These are phyloP conservation scores for Ernsta delagoae DNA, from an alignment of 2,888 invertebrate species.

Conservation along the genomic window DNA sequence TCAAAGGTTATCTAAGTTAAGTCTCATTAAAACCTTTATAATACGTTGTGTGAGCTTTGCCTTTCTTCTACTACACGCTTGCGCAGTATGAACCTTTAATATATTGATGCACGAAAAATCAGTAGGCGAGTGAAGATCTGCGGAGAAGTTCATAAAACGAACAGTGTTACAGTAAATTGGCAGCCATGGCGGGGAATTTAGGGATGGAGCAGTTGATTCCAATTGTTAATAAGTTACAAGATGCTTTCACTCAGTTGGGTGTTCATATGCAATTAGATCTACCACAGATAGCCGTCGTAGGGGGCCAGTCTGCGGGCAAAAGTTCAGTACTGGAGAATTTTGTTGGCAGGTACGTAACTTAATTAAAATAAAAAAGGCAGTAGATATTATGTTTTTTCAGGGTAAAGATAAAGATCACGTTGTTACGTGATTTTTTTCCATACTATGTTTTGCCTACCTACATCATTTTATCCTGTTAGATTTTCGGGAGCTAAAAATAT, in stretches of 20 bases:
- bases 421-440: too few species aligned
- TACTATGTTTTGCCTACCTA: too few species aligned
- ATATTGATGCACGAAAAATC: constrained; percentile 82
- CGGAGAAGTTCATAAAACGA: constrained; percentile 77
- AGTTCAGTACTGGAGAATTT: constrained; percentile 99
- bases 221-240: constrained; percentile 99
- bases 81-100: constrained; percentile 61
- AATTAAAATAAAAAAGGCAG: constrained; percentile 1
- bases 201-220: constrained; percentile 99
- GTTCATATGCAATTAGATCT: constrained; percentile 99
- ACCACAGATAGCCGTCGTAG: constrained; percentile 99
- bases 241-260: constrained; percentile 99
- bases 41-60: constrained; percentile 40
- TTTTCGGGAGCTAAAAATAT: too few species aligned
- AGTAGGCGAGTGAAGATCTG: constrained; percentile 72
- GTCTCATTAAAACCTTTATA: too few species aligned
- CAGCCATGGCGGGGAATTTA: constrained; percentile 88
- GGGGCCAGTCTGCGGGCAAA: constrained; percentile 99
- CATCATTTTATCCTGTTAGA: too few species aligned
- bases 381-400: too few species aligned
- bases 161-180: constrained; percentile 72
- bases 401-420: too few species aligned
- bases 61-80: constrained; percentile 63
- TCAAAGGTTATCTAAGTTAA: too few species aligned
- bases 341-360: constrained; percentile 95